Conservation (phyloP, 2,797 vertebrate genomes). For the Falco novaeseelandiae region DNA sequence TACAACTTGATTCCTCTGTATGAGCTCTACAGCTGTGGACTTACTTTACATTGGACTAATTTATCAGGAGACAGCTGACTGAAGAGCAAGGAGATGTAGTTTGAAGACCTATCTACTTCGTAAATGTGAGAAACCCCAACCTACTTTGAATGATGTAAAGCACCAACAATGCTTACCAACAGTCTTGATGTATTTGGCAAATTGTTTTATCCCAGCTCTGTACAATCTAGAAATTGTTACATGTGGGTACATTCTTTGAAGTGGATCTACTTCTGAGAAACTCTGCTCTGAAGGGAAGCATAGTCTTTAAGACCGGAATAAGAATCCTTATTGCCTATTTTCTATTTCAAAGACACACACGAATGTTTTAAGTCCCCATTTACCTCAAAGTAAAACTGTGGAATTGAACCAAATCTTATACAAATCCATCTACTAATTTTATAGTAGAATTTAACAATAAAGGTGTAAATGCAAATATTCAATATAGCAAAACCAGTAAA, state of each 20-base stretch:
- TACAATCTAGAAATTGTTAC: neutral
- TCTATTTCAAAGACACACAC: neutral
- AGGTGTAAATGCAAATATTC: neutral
- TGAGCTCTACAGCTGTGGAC: neutral
- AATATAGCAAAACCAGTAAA: neutral
- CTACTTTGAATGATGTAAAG: neutral
- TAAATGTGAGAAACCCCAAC: neutral
- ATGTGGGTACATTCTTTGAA: neutral
- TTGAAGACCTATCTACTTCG: neutral
- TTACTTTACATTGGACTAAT: neutral
- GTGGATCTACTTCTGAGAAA: neutral
- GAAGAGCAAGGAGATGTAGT: neutral
- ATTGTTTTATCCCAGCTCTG: neutral
- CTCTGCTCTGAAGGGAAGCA: neutral
- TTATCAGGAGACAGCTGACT: neutral
- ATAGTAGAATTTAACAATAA: neutral
- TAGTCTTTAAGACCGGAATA: neutral
- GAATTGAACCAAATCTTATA: neutral
- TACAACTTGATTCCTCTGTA: neutral
- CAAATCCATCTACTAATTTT: neutral
- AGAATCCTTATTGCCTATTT: neutral
- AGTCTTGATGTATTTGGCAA: neutral
- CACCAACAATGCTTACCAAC: neutral
- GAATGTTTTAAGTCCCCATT: neutral
- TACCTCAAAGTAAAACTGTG: neutral